These are phyloP conservation scores for Melipona bicolor DNA, from an alignment of 2,888 invertebrate species.

Conservation along the genomic window DNA sequence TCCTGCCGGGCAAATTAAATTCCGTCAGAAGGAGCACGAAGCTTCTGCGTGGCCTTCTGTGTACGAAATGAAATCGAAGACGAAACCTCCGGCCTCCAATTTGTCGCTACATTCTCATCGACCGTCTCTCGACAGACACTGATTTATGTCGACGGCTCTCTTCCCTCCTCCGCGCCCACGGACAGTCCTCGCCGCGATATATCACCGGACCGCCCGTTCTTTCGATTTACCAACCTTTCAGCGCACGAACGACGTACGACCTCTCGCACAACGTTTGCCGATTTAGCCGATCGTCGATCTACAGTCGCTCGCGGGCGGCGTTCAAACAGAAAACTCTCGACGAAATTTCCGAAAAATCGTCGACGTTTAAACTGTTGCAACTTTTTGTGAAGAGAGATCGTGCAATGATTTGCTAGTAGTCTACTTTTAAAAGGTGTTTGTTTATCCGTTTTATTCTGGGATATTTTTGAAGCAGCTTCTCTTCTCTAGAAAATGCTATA, in stretches of 20 bases:
- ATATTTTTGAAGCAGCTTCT: too few species aligned
- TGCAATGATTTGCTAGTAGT: too few species aligned
- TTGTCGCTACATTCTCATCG: conserved; percentile 58
- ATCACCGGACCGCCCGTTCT: conserved; percentile 32
- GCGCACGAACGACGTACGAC: background rate
- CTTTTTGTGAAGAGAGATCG: too few species aligned
- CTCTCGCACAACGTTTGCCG: background rate
- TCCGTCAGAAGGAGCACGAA: background rate
- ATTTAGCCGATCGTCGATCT: background rate
- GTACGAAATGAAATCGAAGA: conserved; percentile 46
- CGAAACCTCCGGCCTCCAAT: conserved; percentile 50
- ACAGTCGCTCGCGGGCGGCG: too few species aligned
- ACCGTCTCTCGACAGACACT: conserved; percentile 38
- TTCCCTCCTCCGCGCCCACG: conserved; percentile 1
- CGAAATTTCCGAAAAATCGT: too few species aligned
- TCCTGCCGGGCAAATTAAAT: conserved; percentile 42
- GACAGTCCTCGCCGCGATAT: conserved; percentile 19
- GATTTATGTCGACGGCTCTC: conserved; percentile 50
- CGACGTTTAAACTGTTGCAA: too few species aligned
- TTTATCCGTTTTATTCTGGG: too few species aligned
- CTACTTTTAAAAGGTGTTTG: too few species aligned
- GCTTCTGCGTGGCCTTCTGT: background rate
- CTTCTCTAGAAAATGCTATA: too few species aligned
- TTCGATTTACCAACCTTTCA: conserved; percentile 4
- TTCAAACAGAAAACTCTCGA: too few species aligned